Evolutionary conservation across 2,113 vertebrate species (phyloP).

Genomic region (Scartelaos histophorus): DNA sequence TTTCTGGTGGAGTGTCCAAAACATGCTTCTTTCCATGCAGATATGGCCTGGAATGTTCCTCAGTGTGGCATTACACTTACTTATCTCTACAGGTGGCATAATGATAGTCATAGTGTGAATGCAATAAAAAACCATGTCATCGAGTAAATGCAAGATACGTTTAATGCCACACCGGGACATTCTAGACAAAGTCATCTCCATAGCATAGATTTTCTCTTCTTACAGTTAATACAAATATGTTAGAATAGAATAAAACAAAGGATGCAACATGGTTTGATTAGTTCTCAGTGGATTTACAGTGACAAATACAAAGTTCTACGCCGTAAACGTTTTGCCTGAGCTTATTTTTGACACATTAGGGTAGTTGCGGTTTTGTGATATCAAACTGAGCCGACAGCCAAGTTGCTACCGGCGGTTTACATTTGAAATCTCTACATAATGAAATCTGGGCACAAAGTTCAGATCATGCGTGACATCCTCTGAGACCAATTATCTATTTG

Average conservation of each 20-base stretch:
- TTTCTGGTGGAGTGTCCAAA: too few species aligned
- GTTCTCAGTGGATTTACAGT: not conserved
- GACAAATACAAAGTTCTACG: not conserved
- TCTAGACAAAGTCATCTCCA: too few species aligned
- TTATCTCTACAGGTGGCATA: too few species aligned
- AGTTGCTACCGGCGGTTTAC: constrained; percentile 32
- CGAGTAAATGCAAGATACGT: too few species aligned
- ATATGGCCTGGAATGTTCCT: too few species aligned
- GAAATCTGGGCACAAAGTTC: constrained; percentile 55
- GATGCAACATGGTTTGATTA: not conserved
- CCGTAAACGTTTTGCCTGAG: not conserved
- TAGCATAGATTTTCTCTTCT: not conserved
- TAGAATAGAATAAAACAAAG: not conserved
- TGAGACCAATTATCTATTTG: constrained; percentile 66
- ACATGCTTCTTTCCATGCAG: too few species aligned
- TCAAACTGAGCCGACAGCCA: constrained; percentile 50
- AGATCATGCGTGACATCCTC: constrained; percentile 57
- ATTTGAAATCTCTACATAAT: constrained; percentile 52
- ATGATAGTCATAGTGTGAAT: too few species aligned
- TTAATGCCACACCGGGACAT: too few species aligned
- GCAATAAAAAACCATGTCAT: too few species aligned
- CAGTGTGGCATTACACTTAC: too few species aligned
- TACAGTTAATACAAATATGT: not conserved
- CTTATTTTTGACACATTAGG: constrained; percentile 11
- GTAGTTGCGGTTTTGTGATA: not conserved